Conservation (phyloP, 2,888 invertebrate genomes). For the Nomada ruficornis region DNA sequence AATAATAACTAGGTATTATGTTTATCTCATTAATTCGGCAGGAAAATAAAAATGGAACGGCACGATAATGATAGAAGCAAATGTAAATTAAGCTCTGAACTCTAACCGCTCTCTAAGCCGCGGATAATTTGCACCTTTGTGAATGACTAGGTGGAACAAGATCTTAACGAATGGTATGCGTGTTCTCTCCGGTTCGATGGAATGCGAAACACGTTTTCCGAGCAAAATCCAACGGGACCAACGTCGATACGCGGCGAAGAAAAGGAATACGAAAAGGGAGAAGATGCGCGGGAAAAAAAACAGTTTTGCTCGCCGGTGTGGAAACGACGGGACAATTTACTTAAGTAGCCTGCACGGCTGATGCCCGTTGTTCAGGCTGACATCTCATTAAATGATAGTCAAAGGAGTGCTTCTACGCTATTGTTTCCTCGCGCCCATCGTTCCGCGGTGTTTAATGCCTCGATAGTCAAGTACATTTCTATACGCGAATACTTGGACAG, state of each 20-base stretch:
- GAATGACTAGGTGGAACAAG: constrained; percentile 40
- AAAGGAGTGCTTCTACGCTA: background rate
- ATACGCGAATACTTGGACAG: background rate
- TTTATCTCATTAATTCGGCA: background rate
- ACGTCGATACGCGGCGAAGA: constrained; percentile 13
- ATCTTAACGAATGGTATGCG: constrained; percentile 27
- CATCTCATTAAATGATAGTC: background rate
- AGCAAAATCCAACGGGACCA: constrained; percentile 53
- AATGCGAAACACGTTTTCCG: constrained; percentile 48
- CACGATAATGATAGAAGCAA: background rate
- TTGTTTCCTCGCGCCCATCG: background rate
- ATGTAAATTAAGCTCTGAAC: constrained; percentile 16
- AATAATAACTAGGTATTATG: background rate
- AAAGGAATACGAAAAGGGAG: constrained; percentile 10
- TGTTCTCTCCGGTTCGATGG: constrained; percentile 30
- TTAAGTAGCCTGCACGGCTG: constrained; percentile 14
- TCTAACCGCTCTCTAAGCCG: background rate
- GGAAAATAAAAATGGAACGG: background rate
- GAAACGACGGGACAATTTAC: constrained; percentile 55
- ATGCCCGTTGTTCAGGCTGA: constrained; percentile 8
- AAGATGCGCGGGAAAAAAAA: constrained; percentile 17
- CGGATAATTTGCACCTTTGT: constrained; percentile 33
- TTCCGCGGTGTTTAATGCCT: background rate
- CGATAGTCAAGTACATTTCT: background rate
- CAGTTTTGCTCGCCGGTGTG: constrained; percentile 38